Evolutionary conservation across 2,797 vertebrate genomes (phyloP).

Genomic region (Sebastes taczanowskii): DNA sequence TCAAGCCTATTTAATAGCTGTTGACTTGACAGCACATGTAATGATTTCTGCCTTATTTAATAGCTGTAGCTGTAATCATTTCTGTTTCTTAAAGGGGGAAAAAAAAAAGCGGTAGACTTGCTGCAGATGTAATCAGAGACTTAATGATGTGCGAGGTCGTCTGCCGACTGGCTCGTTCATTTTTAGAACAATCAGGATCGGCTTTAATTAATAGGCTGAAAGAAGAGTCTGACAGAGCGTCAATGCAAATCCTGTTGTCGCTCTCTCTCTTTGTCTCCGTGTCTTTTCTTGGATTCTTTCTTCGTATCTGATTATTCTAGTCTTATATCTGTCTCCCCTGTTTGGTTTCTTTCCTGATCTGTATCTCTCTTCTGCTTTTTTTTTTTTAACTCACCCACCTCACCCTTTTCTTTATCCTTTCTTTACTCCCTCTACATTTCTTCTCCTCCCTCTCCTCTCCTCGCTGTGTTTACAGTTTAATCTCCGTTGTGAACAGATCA

Average conservation of each 20-base stretch:
- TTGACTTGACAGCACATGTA: conserved; percentile 63
- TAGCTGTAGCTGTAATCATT: conserved; percentile 58
- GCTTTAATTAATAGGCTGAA: conserved; percentile 64
- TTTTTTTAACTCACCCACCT: not conserved
- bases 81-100: not conserved
- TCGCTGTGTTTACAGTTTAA: conserved; percentile 27
- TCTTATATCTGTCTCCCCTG: not conserved
- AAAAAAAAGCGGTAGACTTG: conserved; percentile 19
- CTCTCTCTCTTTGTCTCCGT: not conserved
- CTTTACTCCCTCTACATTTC: not conserved
- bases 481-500: conserved; percentile 37
- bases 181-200: conserved; percentile 62
- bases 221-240: conserved; percentile 43
- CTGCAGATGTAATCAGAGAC: conserved; percentile 67
- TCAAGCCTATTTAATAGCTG: conserved; percentile 51
- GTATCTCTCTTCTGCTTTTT: not conserved
- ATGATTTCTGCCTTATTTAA: conserved; percentile 66
- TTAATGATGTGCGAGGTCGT: conserved; percentile 64
- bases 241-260: conserved; percentile 45
- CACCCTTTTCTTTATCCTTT: not conserved
- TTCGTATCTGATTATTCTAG: not conserved
- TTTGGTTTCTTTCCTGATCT: not conserved
- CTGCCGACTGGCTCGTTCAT: conserved; percentile 59
- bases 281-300: not conserved
- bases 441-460: not conserved